Conservation (phyloP, 2,888 invertebrate species). For the Agrotis ipsilon region DNA sequence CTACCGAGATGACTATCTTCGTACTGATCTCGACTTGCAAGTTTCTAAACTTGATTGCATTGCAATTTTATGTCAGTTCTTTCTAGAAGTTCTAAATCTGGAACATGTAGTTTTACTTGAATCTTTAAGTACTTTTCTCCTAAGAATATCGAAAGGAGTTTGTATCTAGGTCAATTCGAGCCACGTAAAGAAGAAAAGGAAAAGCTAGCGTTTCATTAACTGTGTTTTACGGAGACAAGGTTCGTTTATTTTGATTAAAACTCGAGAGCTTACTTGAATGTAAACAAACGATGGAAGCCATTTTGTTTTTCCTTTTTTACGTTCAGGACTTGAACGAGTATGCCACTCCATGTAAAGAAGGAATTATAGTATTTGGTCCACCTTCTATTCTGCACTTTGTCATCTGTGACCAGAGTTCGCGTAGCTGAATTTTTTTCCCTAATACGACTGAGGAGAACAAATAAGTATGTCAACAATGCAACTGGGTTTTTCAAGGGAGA, state of each 20-base stretch:
- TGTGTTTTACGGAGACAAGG: slow-evolving; percentile 18
- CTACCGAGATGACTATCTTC: slow-evolving; percentile 38
- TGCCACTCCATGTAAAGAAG: slow-evolving; percentile 37
- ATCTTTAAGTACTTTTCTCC: slow-evolving; percentile 17
- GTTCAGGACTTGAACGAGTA: slow-evolving; percentile 23
- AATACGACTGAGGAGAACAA: slow-evolving; percentile 19
- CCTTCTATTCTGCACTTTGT: too few species aligned
- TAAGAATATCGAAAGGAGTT: slow-evolving; percentile 21
- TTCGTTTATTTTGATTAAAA: slow-evolving; percentile 38
- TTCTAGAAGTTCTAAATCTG: slow-evolving; percentile 8
- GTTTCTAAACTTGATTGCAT: slow-evolving; percentile 64
- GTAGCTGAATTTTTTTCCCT: too few species aligned
- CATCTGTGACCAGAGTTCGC: too few species aligned
- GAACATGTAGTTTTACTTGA: slow-evolving; percentile 26
- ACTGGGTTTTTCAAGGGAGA: slow-evolving; percentile 44
- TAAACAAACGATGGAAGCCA: slow-evolving; percentile 18
- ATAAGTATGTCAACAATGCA: slow-evolving; percentile 31
- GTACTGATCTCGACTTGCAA: slow-evolving; percentile 41
- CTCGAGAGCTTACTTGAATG: slow-evolving; percentile 4
- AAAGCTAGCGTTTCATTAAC: slow-evolving; percentile 32
- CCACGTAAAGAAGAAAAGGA: slow-evolving; percentile 35
- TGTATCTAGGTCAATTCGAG: slow-evolving; percentile 30
- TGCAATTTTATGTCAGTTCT: slow-evolving; percentile 43
- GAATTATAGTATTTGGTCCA: slow-evolving; percentile 11
- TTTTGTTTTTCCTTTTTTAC: slow-evolving; percentile 18